Percentiles rank a stretch among this genome's conserved stretches.
These are phyloP conservation scores for Trematocara nigrifrons DNA, from an alignment of 2,113 vertebrate species.

Conservation along the genomic window DNA sequence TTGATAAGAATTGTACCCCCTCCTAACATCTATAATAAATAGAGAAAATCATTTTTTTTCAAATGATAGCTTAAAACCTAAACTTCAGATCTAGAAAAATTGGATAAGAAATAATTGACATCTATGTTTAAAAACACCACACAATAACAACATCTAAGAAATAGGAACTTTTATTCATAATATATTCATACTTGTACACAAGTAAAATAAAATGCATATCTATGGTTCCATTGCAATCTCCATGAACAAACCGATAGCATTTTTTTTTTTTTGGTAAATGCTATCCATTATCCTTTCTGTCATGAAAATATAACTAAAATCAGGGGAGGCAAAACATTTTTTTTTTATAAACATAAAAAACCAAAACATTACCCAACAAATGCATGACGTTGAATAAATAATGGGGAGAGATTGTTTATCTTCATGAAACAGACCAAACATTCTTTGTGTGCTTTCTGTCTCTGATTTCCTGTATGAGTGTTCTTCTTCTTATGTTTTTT, in stretches of 20 bases:
- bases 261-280: slow-evolving; percentile 84
- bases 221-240: slow-evolving; percentile 85
- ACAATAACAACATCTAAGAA: slow-evolving; percentile 63
- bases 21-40: neutral
- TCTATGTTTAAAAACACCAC: slow-evolving; percentile 6
- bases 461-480: slow-evolving; percentile 18
- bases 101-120: neutral
- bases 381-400: slow-evolving; percentile 78
- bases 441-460: slow-evolving; percentile 65
- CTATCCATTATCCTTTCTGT: slow-evolving; percentile 78
- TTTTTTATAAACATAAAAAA: slow-evolving; percentile 76
- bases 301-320: slow-evolving; percentile 73
- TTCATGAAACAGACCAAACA: slow-evolving; percentile 63
- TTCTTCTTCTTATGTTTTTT: neutral
- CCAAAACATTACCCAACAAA: slow-evolving; percentile 78
- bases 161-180: slow-evolving; percentile 86
- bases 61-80: neutral
- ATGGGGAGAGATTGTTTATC: slow-evolving; percentile 51
- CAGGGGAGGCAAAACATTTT: slow-evolving; percentile 66
- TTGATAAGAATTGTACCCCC: neutral
- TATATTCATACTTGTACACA: slow-evolving; percentile 95
- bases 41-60: fast-evolving
- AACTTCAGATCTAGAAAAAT: neutral
- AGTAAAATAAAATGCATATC: slow-evolving; percentile 99
- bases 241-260: slow-evolving; percentile 80